phyloP scores from a whole-genome alignment of 2,888 invertebrate species.

The Xestia c-nigrum region DNA sequence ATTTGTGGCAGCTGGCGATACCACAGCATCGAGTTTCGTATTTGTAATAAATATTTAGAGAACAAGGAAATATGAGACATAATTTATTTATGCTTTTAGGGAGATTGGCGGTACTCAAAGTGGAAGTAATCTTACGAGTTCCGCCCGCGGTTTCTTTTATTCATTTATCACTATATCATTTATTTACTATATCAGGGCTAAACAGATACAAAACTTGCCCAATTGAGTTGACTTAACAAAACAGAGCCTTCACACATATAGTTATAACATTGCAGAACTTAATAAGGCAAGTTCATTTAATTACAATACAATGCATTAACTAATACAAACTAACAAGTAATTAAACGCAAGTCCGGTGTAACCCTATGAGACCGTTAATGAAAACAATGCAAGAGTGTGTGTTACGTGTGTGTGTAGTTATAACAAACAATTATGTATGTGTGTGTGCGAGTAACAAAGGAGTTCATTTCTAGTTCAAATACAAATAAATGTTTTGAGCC shows the following conservation, averaged over 20 bases:
- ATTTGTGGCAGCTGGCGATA: slow-evolving; percentile 12
- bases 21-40: background rate
- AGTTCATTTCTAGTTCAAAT: slow-evolving; percentile 63
- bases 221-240: background rate
- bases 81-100: slow-evolving; percentile 12
- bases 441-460: slow-evolving; percentile 48
- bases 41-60: slow-evolving; percentile 23
- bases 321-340: slow-evolving; percentile 55
- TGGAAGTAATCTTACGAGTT: background rate
- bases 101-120: background rate
- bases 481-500: slow-evolving; percentile 63
- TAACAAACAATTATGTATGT: slow-evolving; percentile 9
- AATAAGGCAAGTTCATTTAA: slow-evolving; percentile 36
- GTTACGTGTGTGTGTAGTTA: slow-evolving; percentile 7
- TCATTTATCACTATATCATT: background rate
- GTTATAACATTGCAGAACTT: slow-evolving; percentile 15
- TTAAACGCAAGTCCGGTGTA: slow-evolving; percentile 43
- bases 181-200: background rate
- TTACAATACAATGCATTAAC: slow-evolving; percentile 52
- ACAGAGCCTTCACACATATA: slow-evolving; percentile 3
- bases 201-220: background rate
- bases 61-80: slow-evolving; percentile 7
- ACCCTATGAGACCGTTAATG: slow-evolving; percentile 42
- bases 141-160: background rate
- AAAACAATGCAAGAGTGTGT: slow-evolving; percentile 33